Evolutionary conservation across 2,888 invertebrate genomes (phyloP), one percentile per base, ranked within the genome.

Genomic region (Peribatodes rhomboidaria): DNA sequence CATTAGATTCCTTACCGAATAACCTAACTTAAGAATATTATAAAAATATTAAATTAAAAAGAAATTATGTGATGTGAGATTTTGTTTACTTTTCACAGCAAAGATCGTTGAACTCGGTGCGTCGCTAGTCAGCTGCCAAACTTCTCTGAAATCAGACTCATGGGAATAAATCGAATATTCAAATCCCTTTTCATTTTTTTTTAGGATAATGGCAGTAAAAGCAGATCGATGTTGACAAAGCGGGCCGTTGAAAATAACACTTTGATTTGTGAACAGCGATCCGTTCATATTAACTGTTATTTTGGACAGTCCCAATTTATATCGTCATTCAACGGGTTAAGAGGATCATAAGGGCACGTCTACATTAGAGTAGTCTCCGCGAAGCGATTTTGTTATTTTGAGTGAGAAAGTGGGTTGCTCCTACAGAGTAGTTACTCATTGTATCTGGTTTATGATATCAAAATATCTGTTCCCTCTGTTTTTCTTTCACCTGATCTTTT

Each of bases 151-250:
- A 14, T 47, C n/a, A 31, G n/a, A 47, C 4, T 2, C 31, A 18
- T 13, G 4, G 3, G 10, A 31, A 16, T 16, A 16, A 18, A 49
- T 35, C 14, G 16, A 16, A 16, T 31, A 31, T 11, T 20, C 9
- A 47, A 47, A 47, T 47, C 47, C 47, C 9, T 14, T 47, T 14
- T n/a, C n/a, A n/a, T n/a, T n/a, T 9, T 1, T 47, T 31, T 50
- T 37, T 37, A 35, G 50, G 50, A 50, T 50, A 50, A 50, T 50
- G 18, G 35, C 50, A 35, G 35, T 18, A 35, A 50, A 50, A 50
- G 31, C 31, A 2, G 13, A 35, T 14, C 11, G 33, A 35, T 13
- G 18, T 35, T 35, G 35, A 33, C 35, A 9, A 14, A 35, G n/a
- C 18, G 50, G 13, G 18, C 16, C 7, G 13, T 35, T 35, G 18